Evolutionary conservation across 2,113 vertebrate genomes (phyloP), one percentile per base, ranked within the genome.

Genomic region (Fulica atra): DNA sequence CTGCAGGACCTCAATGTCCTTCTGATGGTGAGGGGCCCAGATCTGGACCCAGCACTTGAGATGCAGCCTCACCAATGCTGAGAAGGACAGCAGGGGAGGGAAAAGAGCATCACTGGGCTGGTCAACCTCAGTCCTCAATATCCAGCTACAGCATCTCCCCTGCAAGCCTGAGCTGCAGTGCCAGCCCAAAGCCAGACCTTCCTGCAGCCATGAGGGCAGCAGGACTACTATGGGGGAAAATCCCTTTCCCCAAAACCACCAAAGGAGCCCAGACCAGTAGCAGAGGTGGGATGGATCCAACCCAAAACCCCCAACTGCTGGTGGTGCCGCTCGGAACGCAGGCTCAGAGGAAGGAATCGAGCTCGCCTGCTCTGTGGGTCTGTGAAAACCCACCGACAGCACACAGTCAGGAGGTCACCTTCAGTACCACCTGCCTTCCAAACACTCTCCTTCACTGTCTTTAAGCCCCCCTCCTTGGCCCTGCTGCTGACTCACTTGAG

Each of bases 401-500:
- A 38, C 3, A 1, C 17, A 53, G 56, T 2, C 2, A 2, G 63
- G 31, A 53, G 60, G 19, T 51, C 31, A 26, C 2, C 59, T 63
- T 53, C 8, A 36, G 6, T 2, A 36, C 46, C 19, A 33, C 4
- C 70, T 13, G 18, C 51, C 42, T 82, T 33, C 9, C 11, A 42
- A 65, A 50, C 29, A 1, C 35, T 15, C 1, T 1, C 3, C 42
- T 40, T 70, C 6, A 48, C 14, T 25, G 36, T 35, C 44, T 23
- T 36, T 6, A 73, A 83, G 7, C 26, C 21, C 21, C 20, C 3
- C 20, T 3, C 33, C 4, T 17, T 8, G 15, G 0, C 10, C 28
- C 57, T 0, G 1, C 12, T 46, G 26, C 38, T 1, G 3, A 98
- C 99, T 99, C 97, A 99, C 99, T 99, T 99, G 92, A 99, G 98